Base-by-base conservation (phyloP, 2,888 invertebrate species). In the Crocallis elinguaria region DNA sequence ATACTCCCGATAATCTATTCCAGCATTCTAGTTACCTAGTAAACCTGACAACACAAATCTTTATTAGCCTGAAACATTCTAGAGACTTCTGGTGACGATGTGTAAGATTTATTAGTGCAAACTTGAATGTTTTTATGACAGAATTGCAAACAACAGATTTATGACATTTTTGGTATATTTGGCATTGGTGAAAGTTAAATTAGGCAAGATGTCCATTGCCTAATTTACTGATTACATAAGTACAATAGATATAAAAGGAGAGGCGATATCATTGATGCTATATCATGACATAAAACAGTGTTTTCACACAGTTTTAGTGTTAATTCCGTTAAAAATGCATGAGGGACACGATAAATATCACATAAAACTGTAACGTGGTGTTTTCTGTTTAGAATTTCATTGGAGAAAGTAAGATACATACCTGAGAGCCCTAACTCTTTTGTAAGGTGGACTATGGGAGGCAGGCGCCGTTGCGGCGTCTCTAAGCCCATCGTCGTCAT, bases 371-470 rank as follows among this genome's bases (percentile, higher is more conserved):
- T 35, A 72, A 64, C 79, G 77, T 84, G 82, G 74, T 80, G 50
- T 66, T 78, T 80, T 71, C 33, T 39, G 35, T 12, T 13, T 11
- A 21, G 37, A 65, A 65, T 60, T 51, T 48, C 29, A 25, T 52
- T 66, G 64, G 57, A 64, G 62, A 65, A 66, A 68, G 62, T 52
- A 17, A 35, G 17, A 43, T 39, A 75, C 82, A 73, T 82, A 92
- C 92, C 90, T 88, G 35, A 94, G 77, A 3, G 93, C 93, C 59
- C 93, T 84, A 16, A 94, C 93, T 68, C 93, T 87, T 62, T 93
- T 92, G 67, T 93, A 94, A 0, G 94, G 93, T 8, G 93, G 93
- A 67, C 88, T 90, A 37, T 82, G 75, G 1, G 89, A 79, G 25
- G 73, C 71, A 5, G 87, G 83, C 13, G 84, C 73, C 35, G 82